phyloP scores from a whole-genome alignment of 2,113 vertebrate genomes.

The Lates calcarifer region DNA sequence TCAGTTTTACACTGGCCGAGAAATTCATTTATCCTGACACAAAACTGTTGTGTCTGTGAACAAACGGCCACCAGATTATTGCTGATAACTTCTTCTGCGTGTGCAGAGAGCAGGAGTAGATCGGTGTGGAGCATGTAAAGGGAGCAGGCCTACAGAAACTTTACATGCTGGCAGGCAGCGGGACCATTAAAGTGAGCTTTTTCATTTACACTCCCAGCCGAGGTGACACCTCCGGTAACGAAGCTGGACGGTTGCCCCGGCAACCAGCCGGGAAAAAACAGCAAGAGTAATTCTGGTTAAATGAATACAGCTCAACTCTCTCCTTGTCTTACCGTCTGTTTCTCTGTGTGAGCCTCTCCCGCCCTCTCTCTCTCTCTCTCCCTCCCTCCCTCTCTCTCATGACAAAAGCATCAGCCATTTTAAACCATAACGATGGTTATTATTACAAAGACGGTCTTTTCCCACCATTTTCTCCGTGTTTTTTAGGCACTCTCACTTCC shows the following conservation, averaged over 20 bases:
- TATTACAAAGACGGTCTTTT: background rate
- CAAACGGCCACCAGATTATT: background rate
- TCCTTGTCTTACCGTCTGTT: constrained; percentile 31
- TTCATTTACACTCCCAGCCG: constrained; percentile 53
- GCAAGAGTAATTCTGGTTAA: constrained; percentile 55
- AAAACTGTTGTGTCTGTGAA: no score
- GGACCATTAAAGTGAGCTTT: constrained; percentile 17
- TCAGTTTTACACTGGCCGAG: no score
- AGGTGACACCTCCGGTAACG: constrained; percentile 63
- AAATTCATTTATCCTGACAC: no score
- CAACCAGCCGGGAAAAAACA: constrained; percentile 46
- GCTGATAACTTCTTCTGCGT: no score
- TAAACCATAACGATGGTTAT: constrained; percentile 27
- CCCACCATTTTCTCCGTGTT: constrained; percentile 21
- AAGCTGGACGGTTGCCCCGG: constrained; percentile 63
- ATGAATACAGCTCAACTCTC: constrained; percentile 41
- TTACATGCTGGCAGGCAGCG: background rate
- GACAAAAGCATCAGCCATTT: constrained; percentile 60
- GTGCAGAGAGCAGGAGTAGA: background rate
- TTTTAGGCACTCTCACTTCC: background rate
- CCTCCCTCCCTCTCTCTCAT: constrained; percentile 13
- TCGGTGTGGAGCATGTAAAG: no score
- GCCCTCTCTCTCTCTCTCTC: constrained; percentile 22
- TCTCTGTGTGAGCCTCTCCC: constrained; percentile 21
- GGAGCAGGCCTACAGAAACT: constrained; percentile 16